phyloP scores from a whole-genome alignment of 2,797 vertebrate species.

The Parotocinclus haroldoi region DNA sequence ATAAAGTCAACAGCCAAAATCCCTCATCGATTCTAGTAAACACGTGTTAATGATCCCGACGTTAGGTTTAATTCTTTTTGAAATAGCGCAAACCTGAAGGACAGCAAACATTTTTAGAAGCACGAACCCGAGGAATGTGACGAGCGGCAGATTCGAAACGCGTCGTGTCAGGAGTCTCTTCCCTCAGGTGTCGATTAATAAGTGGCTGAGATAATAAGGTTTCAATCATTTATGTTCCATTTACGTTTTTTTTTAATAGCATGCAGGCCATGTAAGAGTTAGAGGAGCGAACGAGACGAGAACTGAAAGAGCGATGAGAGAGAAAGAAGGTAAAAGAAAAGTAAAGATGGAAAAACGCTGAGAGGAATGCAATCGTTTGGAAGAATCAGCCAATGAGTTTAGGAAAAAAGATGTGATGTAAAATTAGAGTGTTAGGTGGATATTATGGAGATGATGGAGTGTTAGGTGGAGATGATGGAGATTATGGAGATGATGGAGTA shows the following conservation, averaged over 20 bases:
- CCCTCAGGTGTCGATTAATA: slow-evolving; percentile 51
- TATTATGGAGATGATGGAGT: no score
- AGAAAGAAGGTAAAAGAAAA: background rate
- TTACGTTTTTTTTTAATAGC: slow-evolving; percentile 52
- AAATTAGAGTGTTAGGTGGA: no score
- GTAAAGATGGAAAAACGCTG: background rate
- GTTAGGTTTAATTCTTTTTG: background rate
- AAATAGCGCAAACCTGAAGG: slow-evolving; percentile 2
- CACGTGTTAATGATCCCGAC: background rate
- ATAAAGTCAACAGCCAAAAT: no score
- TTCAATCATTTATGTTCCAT: slow-evolving; percentile 56
- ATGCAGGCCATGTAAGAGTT: slow-evolving; percentile 31
- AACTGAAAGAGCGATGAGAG: background rate
- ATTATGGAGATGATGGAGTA: no score
- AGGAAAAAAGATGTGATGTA: no score
- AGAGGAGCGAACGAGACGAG: slow-evolving; percentile 6
- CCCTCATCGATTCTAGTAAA: background rate
- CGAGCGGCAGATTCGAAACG: slow-evolving; percentile 33
- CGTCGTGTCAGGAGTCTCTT: slow-evolving; percentile 36
- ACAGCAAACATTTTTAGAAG: slow-evolving; percentile 41
- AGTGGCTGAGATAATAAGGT: slow-evolving; percentile 53
- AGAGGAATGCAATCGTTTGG: background rate
- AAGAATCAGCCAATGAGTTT: no score
- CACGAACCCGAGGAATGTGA: no score
- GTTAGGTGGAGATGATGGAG: no score